A percentile compares a stretch with the other conserved stretches of the same genome.
Evolutionary conservation across 2,113 vertebrate genomes (phyloP).

Genomic region (Eudyptes chrysolophus): DNA sequence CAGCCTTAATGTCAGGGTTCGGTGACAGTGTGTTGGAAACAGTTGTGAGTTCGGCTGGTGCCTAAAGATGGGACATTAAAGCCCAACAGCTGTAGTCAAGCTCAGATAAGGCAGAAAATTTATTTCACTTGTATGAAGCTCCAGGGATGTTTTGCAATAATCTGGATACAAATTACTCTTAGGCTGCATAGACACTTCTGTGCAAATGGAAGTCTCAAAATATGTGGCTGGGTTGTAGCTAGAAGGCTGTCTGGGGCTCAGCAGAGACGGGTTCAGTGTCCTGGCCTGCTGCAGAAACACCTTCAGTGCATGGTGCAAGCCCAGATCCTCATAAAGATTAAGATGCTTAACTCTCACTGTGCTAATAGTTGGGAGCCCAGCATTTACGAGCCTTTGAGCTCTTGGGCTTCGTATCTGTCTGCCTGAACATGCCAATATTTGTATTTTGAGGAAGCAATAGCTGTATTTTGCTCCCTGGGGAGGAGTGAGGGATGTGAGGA

Average conservation of each 20-base stretch:
- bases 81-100: background rate
- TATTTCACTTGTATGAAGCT: background rate
- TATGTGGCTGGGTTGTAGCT: background rate
- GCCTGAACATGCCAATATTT: background rate
- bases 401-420: background rate
- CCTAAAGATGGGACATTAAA: background rate
- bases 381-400: background rate
- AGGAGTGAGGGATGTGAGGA: background rate
- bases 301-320: background rate
- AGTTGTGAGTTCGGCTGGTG: background rate
- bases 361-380: background rate
- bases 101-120: background rate
- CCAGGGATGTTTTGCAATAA: background rate
- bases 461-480: background rate
- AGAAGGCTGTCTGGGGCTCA: background rate
- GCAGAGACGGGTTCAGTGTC: background rate
- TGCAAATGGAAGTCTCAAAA: background rate
- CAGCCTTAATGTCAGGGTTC: background rate
- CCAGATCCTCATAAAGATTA: conserved; percentile 19
- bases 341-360: background rate
- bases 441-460: background rate
- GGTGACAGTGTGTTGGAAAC: background rate
- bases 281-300: background rate
- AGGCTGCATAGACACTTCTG: background rate
- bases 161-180: conserved; percentile 16